Evolutionary conservation across 2,888 invertebrate genomes (phyloP), one percentile per base, ranked within the genome.

Genomic region (Agrilus mali): DNA sequence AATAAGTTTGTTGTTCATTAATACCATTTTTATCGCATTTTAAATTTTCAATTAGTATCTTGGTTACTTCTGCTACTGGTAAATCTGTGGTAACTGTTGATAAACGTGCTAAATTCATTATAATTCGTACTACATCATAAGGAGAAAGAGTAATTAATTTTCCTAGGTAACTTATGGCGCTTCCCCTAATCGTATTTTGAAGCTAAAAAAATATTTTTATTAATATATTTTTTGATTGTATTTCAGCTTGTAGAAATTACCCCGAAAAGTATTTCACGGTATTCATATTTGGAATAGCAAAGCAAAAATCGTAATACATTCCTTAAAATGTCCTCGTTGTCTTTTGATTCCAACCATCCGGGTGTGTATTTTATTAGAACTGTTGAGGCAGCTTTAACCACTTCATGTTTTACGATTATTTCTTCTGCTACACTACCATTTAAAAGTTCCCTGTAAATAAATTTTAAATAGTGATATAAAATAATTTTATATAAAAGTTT

Each of bases 301-400:
- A 59, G 55, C 15, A 67, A 48, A 33, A 64, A 55, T 49, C 56
- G 56, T 12, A 67, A 51, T 20, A 64, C 53, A 33, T 56, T 58
- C 13, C 56, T 50, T n/a, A 67, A 39, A 15, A 65, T 39, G 33
- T 56, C 56, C 48, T 59, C 55, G 40, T 61, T 46, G 13, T 52
- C 45, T 41, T 58, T 56, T 27, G 55, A 53, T 16, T 53, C 47
- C 38, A 53, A 49, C 65, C 64, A 66, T 32, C 52, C 49, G 10
- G 48, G 43, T 16, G 60, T 57, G 45, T 60, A 60, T 49, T 63
- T 63, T 12, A 65, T 63, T 36, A 67, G 55, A 27, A 66, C 47
- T 27, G 58, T 48, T 13, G 61, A 58, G 33, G 62, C 47, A 17
- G 56, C 55, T 46, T 59, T 59, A 27, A 63, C 47, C 10, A 60